phyloP scores from a whole-genome alignment of 2,797 vertebrate genomes.

The Xiphorhynchus erythropygius region DNA sequence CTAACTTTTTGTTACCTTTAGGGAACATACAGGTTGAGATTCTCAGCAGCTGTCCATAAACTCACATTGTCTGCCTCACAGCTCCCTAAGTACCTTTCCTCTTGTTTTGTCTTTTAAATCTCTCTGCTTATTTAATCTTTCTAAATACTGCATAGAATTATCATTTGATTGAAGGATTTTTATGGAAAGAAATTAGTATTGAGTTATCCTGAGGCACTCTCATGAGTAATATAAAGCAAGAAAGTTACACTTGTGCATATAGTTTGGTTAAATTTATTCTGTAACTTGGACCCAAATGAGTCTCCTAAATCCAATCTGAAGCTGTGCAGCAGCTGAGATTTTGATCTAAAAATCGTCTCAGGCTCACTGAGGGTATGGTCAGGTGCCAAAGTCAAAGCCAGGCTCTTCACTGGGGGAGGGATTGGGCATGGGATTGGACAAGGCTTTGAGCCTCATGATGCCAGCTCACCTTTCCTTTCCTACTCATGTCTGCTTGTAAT shows the following conservation, averaged over 20 bases:
- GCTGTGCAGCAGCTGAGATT: background rate
- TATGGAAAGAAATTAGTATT: background rate
- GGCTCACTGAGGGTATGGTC: background rate
- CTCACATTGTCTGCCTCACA: background rate
- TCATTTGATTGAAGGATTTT: background rate
- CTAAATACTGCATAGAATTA: background rate
- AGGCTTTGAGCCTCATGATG: background rate
- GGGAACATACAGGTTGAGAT: background rate
- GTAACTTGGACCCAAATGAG: background rate
- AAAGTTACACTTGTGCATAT: background rate
- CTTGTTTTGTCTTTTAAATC: background rate
- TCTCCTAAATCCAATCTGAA: background rate
- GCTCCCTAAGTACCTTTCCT: background rate
- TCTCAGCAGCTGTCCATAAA: background rate
- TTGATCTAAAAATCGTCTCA: background rate
- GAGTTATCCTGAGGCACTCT: background rate
- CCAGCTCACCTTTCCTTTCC: background rate
- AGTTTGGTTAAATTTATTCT: background rate
- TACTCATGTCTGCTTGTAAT: background rate
- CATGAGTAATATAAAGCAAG: background rate
- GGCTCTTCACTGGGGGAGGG: background rate
- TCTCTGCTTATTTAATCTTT: background rate
- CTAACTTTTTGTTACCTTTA: background rate
- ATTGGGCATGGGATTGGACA: rapidly evolving
- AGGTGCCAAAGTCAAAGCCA: background rate